Evolutionary conservation across 1,140 invertebrate genomes (phyloP).

Genomic region (Drosophila pseudoananassae): DNA sequence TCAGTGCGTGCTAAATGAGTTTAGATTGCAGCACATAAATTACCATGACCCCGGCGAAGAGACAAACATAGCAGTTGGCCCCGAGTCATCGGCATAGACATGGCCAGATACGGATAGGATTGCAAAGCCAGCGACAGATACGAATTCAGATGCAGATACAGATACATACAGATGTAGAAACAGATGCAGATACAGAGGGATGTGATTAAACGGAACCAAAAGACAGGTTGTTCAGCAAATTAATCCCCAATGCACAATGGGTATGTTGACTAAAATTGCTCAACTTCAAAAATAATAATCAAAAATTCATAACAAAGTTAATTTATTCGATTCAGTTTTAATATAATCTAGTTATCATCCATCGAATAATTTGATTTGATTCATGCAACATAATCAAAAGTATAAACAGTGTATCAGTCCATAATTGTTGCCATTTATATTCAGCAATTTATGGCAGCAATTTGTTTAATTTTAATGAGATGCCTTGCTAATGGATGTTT

Average conservation of each 20-base stretch:
- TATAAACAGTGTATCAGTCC: background rate
- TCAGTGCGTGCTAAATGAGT: slow-evolving; percentile 67
- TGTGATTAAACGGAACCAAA: slow-evolving; percentile 22
- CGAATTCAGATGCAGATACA: background rate
- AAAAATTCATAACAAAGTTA: background rate
- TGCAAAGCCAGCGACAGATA: background rate
- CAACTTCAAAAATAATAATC: background rate
- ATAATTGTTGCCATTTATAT: background rate
- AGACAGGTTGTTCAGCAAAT: slow-evolving; percentile 15
- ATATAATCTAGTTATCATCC: background rate
- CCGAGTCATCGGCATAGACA: slow-evolving; percentile 8
- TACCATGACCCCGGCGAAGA: slow-evolving; percentile 38
- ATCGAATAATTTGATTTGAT: background rate
- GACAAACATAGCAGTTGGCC: slow-evolving; percentile 21
- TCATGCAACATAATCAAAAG: background rate
- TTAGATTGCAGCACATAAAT: slow-evolving; percentile 71
- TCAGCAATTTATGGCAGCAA: background rate
- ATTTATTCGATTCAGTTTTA: background rate
- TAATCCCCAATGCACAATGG: slow-evolving; percentile 24
- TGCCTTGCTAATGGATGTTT: background rate
- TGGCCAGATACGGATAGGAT: slow-evolving; percentile 11
- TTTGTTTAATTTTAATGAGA: slow-evolving; percentile 13
- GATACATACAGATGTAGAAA: background rate
- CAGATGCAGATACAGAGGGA: slow-evolving; percentile 11
- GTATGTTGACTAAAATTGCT: background rate